Base-by-base conservation (phyloP, 2,113 vertebrate genomes). In the Myiozetetes cayanensis region DNA sequence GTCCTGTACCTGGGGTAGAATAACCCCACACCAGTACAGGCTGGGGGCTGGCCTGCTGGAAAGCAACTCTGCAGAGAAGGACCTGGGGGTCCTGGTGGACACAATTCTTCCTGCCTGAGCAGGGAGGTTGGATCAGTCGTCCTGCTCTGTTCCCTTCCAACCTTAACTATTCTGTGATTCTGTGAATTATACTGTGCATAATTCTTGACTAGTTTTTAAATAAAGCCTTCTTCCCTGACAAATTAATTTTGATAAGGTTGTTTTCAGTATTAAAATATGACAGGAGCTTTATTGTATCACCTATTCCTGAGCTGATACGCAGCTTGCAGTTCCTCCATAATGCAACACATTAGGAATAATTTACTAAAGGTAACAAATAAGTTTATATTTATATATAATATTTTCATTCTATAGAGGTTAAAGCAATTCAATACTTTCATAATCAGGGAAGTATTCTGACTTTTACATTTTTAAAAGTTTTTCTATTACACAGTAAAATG, bases 201-300 rank as follows among this genome's bases (percentile, higher is more conserved):
- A 63, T 37, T 91, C 91, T 85, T 97, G 92, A 97, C 87, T 74
- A 59, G 39, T 91, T 96, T 93, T 91, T 80, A 96, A 97, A 97
- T 94, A 92, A 94, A 95, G 53, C 59, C 65, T 85, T 91, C 80
- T 92, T 70, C 27, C 68, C 33, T 91, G 78, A 89, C 83, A 94
- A 93, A 92, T 92, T 83, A 91, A 72, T 95, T 97, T 94, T 89
- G 81, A 90, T 89, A 85, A 87, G 67, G 53, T 52, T 81, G 68
- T 95, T 91, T 96, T 94, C 90, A 96, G 91, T 90, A 72, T 22
- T 85, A 63, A 94, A 96, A 95, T 41, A 85, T 94, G 85, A 96
- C 85, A 97, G 84, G 87, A 88, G 41, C 63, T 97, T 96, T 92
- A 93, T 96, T 94, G 75, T 86, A 89, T 59, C 92, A 92, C 49